These are phyloP conservation scores for Cryptus armator DNA, from an alignment of 2,888 invertebrate genomes.

Conservation along the genomic window DNA sequence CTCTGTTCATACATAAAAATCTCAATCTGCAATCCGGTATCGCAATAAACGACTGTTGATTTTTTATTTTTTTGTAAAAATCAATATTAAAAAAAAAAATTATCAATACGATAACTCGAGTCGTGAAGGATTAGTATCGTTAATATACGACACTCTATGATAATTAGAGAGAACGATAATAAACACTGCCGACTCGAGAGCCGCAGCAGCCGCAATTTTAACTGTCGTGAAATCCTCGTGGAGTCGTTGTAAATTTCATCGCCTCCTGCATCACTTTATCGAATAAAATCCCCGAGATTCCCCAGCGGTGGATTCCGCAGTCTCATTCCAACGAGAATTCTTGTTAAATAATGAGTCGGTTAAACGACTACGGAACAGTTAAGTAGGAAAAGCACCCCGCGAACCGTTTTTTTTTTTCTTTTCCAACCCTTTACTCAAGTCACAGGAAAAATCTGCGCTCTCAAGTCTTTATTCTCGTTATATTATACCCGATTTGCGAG, in stretches of 20 bases:
- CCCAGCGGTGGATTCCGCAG: constrained; percentile 22
- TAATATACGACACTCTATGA: neutral
- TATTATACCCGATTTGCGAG: neutral
- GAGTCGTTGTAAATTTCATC: constrained; percentile 42
- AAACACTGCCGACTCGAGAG: neutral
- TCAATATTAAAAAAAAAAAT: neutral
- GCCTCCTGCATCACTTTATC: constrained; percentile 49
- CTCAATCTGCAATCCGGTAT: neutral
- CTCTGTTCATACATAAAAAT: neutral
- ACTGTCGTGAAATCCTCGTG: constrained; percentile 7
- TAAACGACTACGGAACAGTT: neutral
- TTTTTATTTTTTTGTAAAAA: neutral
- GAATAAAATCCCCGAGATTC: constrained; percentile 42
- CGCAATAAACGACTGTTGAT: neutral
- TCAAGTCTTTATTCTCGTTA: neutral
- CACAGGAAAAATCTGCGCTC: neutral
- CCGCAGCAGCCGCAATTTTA: neutral
- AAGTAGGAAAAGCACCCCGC: constrained; percentile 5
- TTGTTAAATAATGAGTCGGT: constrained; percentile 49
- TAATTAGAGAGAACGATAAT: neutral
- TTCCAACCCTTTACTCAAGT: neutral
- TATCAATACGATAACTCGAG: neutral
- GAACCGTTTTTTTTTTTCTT: neutral
- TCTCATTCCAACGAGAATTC: constrained; percentile 38
- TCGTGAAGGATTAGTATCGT: neutral